These are phyloP conservation scores for Cardiocondyla obscurior DNA, from an alignment of 1,140 invertebrate species.

Conservation along the genomic window DNA sequence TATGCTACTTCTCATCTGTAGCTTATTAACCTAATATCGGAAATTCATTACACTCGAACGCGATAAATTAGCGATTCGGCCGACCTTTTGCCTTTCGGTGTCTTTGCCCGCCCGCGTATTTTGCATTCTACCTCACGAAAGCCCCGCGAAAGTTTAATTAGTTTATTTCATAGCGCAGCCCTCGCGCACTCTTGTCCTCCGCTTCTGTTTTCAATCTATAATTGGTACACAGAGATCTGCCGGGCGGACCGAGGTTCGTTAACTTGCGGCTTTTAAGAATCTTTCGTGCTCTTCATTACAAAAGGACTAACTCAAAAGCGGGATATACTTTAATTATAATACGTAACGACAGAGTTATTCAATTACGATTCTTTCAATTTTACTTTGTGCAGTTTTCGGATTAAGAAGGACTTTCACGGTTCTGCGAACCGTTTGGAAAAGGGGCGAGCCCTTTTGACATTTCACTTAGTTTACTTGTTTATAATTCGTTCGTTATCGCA, in stretches of 20 bases:
- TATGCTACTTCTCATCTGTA: slow-evolving; percentile 29
- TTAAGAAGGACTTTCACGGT: not conserved
- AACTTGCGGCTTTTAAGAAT: slow-evolving; percentile 47
- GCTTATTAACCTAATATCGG: slow-evolving; percentile 54
- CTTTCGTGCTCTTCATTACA: slow-evolving; percentile 5
- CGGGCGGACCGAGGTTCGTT: not conserved
- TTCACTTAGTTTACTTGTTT: not conserved
- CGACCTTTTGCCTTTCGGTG: slow-evolving; percentile 14
- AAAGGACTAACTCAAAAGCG: slow-evolving; percentile 7
- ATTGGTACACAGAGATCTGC: slow-evolving; percentile 4
- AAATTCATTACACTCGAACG: slow-evolving; percentile 49
- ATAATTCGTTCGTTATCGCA: not conserved
- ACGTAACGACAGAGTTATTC: slow-evolving; percentile 6
- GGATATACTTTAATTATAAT: slow-evolving; percentile 26
- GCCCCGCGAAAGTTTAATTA: slow-evolving; percentile 39
- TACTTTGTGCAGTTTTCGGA: not conserved
- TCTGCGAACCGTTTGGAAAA: not conserved
- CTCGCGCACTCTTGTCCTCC: not conserved
- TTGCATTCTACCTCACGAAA: slow-evolving; percentile 5
- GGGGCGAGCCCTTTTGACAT: not conserved
- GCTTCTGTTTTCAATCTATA: slow-evolving; percentile 44
- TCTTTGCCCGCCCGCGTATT: slow-evolving; percentile 27
- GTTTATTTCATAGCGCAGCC: slow-evolving; percentile 22
- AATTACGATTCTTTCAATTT: slow-evolving; percentile 11
- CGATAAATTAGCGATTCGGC: slow-evolving; percentile 39